Conservation (phyloP, 2,797 vertebrate species). For the Telmatherina bonti region DNA sequence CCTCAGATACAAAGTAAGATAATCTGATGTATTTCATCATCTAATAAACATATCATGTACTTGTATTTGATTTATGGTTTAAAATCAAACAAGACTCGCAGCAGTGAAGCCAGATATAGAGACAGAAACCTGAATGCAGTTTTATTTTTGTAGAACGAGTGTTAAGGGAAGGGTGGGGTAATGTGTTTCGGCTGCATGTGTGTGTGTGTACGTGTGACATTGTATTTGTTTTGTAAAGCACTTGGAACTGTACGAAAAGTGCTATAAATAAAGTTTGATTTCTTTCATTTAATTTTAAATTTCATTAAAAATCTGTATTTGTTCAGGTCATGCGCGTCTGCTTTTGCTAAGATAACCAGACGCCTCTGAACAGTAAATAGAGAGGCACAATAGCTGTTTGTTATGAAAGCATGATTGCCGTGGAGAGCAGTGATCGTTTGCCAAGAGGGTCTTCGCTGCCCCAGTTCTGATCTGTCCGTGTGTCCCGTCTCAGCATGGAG, state of each 20-base stretch:
- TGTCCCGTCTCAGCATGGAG: constrained; percentile 67
- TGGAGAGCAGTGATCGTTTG: constrained; percentile 23
- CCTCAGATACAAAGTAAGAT: no score
- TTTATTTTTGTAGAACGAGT: no score
- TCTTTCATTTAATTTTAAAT: no score
- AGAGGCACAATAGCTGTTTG: constrained; percentile 53
- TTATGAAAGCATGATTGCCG: constrained; percentile 25
- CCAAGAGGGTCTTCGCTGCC: constrained; percentile 45
- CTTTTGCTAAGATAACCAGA: constrained; percentile 19
- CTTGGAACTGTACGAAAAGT: no score
- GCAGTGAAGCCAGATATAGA: no score
- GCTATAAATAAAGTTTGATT: no score
- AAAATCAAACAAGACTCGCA: background rate
- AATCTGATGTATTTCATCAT: background rate
- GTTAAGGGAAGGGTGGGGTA: no score
- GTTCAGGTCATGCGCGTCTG: constrained; percentile 7
- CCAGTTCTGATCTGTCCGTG: constrained; percentile 60
- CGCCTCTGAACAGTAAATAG: constrained; percentile 39
- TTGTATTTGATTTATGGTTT: background rate
- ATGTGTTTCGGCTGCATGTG: no score
- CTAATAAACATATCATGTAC: background rate
- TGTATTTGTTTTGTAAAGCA: no score
- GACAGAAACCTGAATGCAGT: no score
- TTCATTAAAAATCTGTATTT: background rate
- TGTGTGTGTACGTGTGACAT: no score